Evolutionary conservation across 1,140 invertebrate species (phyloP), one percentile per base, ranked within the genome.

Genomic region (Gerris buenoi): DNA sequence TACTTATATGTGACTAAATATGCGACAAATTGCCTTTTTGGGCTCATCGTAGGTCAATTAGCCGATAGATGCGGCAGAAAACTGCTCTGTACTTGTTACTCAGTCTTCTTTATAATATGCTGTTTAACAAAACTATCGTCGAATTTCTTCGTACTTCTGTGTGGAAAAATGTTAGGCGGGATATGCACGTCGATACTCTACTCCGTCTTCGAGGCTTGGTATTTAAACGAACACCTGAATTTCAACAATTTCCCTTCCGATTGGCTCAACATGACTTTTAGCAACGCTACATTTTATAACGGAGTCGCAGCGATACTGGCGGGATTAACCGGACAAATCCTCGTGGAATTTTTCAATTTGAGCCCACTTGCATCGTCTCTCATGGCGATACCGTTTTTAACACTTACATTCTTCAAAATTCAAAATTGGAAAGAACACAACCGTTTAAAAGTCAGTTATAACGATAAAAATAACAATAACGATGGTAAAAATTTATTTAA

Each of bases 131-230:
- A 86, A 68, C 56, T 71, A 13, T 70, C 63, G 27, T 69, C 76
- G 0, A 74, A 75, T 68, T 81, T 77, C 71, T 69, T 70, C 62
- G 70, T 80, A 67, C 73, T 82, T 2, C 76, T 86, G 72, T 22
- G 83, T 46, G 84, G 84, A 5, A 77, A 86, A 18, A 73, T 88
- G 15, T 77, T 87, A 33, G 85, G 86, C 28, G 87, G 87, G 2
- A 82, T 86, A 69, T 84, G 86, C 0, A 88, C 86, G 1, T 87
- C 85, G 0, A 86, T 88, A 66, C 75, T 88, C 0, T 88, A 85
- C 74, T 86, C 85, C 28, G 83, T 84, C 2, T 88, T 88, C 76
- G 87, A 88, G 76, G 85, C 85, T 0, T 88, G 87, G 87, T 79
- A 79, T 70, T 78, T 88, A 5, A 83, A 81, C 74, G 85, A 88